Base-by-base conservation (phyloP, 2,797 vertebrate genomes). In the Xiphophorus birchmanni region DNA sequence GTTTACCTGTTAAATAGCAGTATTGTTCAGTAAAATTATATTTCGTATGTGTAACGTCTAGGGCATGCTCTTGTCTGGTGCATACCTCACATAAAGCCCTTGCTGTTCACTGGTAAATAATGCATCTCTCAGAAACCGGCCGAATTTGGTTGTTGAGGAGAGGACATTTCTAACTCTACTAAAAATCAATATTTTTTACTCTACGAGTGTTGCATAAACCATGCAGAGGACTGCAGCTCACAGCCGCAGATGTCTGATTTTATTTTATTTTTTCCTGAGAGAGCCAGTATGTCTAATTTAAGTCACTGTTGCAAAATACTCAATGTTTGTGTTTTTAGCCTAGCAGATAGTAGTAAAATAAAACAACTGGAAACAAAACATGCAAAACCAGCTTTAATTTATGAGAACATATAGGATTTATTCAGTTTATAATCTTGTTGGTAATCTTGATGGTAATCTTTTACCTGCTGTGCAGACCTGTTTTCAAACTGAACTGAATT, bases 161-260 rank as follows among this genome's bases (percentile, higher is more conserved):
- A 81, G 67, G 60, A 75, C 23, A 32, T 78, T 67, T 23, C 44
- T 73, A 15, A 74, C 45, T 23, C 35, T 42, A 60, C n/a, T 54
- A 42, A 75, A 45, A 81, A 81, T 83, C 82, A 56, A 80, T 81
- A 73, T 21, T 44, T 44, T 82, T 29, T 35, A 50, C 37, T 56
- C 63, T 75, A 50, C 0, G 0, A 11, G 2, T 77, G 73, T 78
- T 80, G 58, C 74, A 77, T 75, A 75, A 89, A 73, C 23, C n/a
- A 47, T 18, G 18, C 60, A 13, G 71, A 74, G 71, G 73, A 71
- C 54, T 75, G 23, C 8, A 74, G 65, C 78, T 78, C 56, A 56
- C 73, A 26, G 75, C 63, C 26, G 5, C 3, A 44, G 10, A 75
- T 32, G 65, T 78, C 0, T 18, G 52, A 40, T 74, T 50, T 45